Evolutionary conservation across 2,888 invertebrate species (phyloP).

Genomic region (Lobophora halterata): DNA sequence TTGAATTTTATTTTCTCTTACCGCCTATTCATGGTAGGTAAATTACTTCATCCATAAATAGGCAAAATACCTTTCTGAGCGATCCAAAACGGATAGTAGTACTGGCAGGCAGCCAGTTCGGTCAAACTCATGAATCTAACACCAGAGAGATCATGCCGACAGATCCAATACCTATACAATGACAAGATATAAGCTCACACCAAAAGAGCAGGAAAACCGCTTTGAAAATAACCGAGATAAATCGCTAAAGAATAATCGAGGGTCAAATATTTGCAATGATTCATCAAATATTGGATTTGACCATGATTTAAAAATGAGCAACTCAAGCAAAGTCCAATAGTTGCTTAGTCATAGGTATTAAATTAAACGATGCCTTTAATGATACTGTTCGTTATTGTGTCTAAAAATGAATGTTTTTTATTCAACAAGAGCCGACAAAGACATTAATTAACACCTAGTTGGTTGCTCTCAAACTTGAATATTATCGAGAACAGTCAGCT

Average conservation of each 20-base stretch:
- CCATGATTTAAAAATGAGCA: background rate
- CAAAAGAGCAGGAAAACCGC: constrained; percentile 6
- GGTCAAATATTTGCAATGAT: constrained; percentile 9
- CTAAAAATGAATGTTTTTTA: no score
- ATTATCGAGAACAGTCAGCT: no score
- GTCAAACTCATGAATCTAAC: constrained; percentile 26
- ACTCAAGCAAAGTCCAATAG: background rate
- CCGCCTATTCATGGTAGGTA: no score
- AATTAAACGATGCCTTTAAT: constrained; percentile 2
- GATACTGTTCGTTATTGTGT: no score
- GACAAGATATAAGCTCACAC: constrained; percentile 1
- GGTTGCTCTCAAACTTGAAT: no score
- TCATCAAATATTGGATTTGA: constrained; percentile 12
- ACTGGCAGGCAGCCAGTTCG: constrained; percentile 25
- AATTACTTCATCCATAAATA: no score
- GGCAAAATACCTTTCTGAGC: background rate
- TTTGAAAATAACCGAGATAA: background rate
- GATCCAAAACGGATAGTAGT: constrained; percentile 4
- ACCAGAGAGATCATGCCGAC: constrained; percentile 9
- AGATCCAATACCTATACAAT: constrained; percentile 6
- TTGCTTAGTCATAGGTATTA: constrained; percentile 6
- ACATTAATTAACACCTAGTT: no score
- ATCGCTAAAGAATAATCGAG: constrained; percentile 1
- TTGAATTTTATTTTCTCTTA: no score
- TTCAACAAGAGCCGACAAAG: no score